phyloP scores from a whole-genome alignment of 2,113 vertebrate species.

The Lontra canadensis region DNA sequence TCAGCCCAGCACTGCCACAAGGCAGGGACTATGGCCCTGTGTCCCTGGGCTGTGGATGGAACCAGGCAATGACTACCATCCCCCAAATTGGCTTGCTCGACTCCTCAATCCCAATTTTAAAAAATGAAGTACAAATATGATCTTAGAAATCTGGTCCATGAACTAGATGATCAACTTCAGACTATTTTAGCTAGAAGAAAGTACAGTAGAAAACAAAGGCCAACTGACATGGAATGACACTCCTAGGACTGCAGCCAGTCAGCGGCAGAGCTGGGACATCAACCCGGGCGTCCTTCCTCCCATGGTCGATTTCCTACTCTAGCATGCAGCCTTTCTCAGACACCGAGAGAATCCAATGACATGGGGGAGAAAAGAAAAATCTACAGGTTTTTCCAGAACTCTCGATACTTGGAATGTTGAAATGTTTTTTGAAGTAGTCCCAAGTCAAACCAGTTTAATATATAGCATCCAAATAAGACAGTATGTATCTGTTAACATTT shows the following conservation, averaged over 20 bases:
- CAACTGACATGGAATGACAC: neutral
- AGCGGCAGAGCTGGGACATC: fast-evolving
- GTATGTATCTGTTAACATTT: neutral
- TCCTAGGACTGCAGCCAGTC: neutral
- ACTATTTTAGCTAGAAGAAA: neutral
- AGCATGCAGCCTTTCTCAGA: neutral
- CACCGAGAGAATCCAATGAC: neutral
- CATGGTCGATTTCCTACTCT: fast-evolving
- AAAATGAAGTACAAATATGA: neutral
- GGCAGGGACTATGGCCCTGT: neutral
- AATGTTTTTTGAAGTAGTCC: neutral
- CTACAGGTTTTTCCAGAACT: neutral
- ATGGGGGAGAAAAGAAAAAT: neutral
- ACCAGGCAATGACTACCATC: neutral
- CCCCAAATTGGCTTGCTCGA: neutral
- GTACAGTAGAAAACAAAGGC: neutral
- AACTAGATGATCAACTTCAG: neutral
- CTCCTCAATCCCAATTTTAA: neutral
- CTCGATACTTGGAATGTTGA: neutral
- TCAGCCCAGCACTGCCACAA: neutral
- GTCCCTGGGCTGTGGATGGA: neutral
- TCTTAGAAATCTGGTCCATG: neutral
- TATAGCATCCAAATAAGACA: neutral
- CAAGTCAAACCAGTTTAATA: neutral
- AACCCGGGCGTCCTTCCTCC: neutral